Evolutionary conservation across 2,797 vertebrate genomes (phyloP).

Genomic region (Acomys russatus): DNA sequence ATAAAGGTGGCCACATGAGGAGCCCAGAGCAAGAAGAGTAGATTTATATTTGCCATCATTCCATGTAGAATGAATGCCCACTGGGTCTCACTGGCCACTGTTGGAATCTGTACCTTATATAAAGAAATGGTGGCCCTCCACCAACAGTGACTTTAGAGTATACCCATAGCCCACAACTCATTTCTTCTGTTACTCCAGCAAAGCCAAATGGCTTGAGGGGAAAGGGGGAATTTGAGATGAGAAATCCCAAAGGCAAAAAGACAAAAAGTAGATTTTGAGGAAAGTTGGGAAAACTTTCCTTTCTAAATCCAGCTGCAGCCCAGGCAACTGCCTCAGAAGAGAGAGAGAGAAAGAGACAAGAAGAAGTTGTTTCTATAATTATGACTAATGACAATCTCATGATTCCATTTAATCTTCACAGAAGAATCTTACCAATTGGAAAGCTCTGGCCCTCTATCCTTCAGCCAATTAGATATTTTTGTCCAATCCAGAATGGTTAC

Average conservation of each 20-base stretch:
- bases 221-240: constrained; percentile 26
- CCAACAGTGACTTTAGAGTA: not conserved
- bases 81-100: not conserved
- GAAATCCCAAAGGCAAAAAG: constrained; percentile 71
- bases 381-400: constrained; percentile 78
- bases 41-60: constrained; percentile 11
- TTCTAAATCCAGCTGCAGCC: constrained; percentile 63
- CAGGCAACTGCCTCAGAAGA: constrained; percentile 63
- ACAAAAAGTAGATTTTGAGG: constrained; percentile 49
- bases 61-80: not conserved
- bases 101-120: not conserved
- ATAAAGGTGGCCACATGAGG: not conserved
- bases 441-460: constrained; percentile 61
- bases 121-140: not conserved
- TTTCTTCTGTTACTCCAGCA: constrained; percentile 13
- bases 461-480: constrained; percentile 70
- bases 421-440: constrained; percentile 72
- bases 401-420: constrained; percentile 79
- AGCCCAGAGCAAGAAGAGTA: not conserved
- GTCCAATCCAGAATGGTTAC: constrained; percentile 52
- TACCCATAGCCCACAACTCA: not conserved
- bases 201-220: constrained; percentile 54
- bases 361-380: constrained; percentile 78
- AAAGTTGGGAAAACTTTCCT: constrained; percentile 54
- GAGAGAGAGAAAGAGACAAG: constrained; percentile 59